phyloP scores from a whole-genome alignment of 2,113 vertebrate genomes.

The Typhlomys cinereus region DNA sequence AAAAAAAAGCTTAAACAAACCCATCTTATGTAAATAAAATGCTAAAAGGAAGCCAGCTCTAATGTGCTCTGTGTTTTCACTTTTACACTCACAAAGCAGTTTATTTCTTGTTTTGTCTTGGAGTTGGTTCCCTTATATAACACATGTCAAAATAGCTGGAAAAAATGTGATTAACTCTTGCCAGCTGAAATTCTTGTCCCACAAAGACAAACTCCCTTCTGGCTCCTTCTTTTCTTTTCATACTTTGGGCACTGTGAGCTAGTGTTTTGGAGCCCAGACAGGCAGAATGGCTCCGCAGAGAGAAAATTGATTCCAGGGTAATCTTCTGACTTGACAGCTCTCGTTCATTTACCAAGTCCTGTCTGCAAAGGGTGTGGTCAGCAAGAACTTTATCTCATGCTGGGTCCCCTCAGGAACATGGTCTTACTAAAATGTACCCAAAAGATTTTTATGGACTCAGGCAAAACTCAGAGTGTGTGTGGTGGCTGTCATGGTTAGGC shows the following conservation, averaged over 20 bases:
- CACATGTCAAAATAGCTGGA: constrained; percentile 60
- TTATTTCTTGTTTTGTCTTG: constrained; percentile 73
- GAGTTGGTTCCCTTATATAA: constrained; percentile 61
- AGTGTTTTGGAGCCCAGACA: constrained; percentile 10
- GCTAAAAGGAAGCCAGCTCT: constrained; percentile 57
- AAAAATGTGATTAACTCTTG: constrained; percentile 62
- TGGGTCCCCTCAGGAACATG: background rate
- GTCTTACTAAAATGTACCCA: background rate
- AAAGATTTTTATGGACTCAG: background rate
- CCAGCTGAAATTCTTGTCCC: constrained; percentile 61
- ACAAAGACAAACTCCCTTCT: constrained; percentile 41
- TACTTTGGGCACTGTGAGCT: background rate
- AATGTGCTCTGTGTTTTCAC: constrained; percentile 47
- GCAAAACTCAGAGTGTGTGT: no score
- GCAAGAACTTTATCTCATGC: constrained; percentile 3
- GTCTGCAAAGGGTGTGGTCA: constrained; percentile 40
- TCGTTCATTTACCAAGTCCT: constrained; percentile 21
- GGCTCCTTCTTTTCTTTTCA: constrained; percentile 58
- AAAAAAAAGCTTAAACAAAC: constrained; percentile 62
- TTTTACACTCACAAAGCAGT: constrained; percentile 47
- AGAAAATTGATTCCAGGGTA: background rate
- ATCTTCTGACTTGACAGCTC: background rate
- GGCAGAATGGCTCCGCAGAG: constrained; percentile 8
- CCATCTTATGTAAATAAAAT: constrained; percentile 45
- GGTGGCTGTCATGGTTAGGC: no score